Evolutionary conservation across 2,797 vertebrate genomes (phyloP).

Genomic region (Miichthys miiuy): DNA sequence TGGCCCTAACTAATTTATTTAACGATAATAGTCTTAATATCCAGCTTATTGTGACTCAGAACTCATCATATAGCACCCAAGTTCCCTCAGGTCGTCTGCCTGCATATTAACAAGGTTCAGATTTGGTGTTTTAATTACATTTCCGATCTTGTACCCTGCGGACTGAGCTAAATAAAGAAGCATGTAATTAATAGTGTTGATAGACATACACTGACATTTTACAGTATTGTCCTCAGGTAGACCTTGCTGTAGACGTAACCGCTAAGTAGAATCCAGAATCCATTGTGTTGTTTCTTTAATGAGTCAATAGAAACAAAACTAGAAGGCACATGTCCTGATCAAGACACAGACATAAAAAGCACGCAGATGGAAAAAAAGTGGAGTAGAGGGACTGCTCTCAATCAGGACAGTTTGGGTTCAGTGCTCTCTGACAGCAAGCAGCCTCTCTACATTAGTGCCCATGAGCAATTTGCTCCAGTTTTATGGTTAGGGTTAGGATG

Average conservation of each 20-base stretch:
- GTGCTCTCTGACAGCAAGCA: constrained; percentile 19
- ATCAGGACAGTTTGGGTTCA: constrained; percentile 5
- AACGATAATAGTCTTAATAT: constrained; percentile 55
- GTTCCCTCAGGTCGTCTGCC: constrained; percentile 50
- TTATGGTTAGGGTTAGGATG: constrained; percentile 14
- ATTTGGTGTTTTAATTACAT: constrained; percentile 71
- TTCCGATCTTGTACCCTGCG: constrained; percentile 38
- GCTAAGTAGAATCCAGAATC: neutral
- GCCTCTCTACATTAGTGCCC: neutral
- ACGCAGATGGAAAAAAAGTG: neutral
- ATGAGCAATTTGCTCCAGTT: constrained; percentile 38
- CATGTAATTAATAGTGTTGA: constrained; percentile 52
- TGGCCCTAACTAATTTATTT: constrained; percentile 39
- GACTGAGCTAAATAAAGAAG: constrained; percentile 61
- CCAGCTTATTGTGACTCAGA: constrained; percentile 45
- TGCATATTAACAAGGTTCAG: constrained; percentile 65
- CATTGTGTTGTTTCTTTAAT: neutral
- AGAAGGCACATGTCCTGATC: neutral
- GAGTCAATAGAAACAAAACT: neutral
- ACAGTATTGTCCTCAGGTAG: constrained; percentile 16
- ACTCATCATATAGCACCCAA: constrained; percentile 25
- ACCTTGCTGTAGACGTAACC: neutral
- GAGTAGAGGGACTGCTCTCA: neutral
- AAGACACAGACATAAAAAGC: constrained; percentile 6
- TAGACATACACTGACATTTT: constrained; percentile 24